Evolutionary conservation across 2,797 vertebrate genomes (phyloP).

Genomic region (Scyliorhinus canicula): DNA sequence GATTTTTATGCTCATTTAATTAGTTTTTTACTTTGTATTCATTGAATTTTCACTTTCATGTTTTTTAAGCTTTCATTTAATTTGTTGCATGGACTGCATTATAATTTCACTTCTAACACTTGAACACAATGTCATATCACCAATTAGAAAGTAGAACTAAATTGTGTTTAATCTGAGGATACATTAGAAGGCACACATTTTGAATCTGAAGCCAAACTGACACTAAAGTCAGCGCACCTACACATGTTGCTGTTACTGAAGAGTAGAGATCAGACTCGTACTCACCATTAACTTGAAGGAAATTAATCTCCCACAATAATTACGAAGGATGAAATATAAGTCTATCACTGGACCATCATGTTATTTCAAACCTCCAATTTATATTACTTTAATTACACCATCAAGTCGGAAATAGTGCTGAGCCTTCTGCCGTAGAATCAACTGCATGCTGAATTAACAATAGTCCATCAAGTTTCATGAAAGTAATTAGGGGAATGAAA

Average conservation of each 20-base stretch:
- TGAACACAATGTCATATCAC: background rate
- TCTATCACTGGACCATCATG: background rate
- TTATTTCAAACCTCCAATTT: background rate
- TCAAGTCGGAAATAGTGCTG: background rate
- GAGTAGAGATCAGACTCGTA: background rate
- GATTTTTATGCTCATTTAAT: background rate
- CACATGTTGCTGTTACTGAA: background rate
- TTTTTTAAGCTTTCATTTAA: too few species aligned
- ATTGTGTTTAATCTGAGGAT: background rate
- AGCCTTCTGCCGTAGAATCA: background rate
- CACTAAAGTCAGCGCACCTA: too few species aligned
- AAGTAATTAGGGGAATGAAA: background rate
- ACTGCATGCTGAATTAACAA: background rate
- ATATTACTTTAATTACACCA: background rate
- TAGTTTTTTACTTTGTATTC: background rate
- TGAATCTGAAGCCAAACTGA: background rate
- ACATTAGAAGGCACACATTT: background rate
- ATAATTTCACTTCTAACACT: background rate
- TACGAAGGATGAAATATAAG: background rate
- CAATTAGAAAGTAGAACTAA: background rate
- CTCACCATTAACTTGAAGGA: background rate
- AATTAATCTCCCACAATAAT: background rate
- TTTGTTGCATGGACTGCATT: background rate
- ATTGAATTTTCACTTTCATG: background rate
- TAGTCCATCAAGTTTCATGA: background rate